These are phyloP conservation scores for Staurois parvus DNA, from an alignment of 2,797 vertebrate genomes.

Conservation along the genomic window DNA sequence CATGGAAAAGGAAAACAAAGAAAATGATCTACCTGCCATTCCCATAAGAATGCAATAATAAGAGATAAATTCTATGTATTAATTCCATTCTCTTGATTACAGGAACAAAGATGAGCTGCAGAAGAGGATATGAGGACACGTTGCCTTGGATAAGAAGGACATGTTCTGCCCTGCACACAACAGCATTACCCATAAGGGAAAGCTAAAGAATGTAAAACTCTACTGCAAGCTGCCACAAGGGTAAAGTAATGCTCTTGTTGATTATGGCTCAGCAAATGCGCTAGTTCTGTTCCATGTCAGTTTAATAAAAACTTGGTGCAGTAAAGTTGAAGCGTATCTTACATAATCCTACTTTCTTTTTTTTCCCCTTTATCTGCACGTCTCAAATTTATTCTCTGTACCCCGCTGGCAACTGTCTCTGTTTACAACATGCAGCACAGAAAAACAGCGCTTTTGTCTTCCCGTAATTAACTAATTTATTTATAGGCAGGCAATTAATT, in stretches of 20 bases:
- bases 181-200: slow-evolving; percentile 37
- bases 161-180: slow-evolving; percentile 6
- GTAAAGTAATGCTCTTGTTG: slow-evolving; percentile 2
- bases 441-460: slow-evolving; percentile 54
- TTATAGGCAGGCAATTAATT: slow-evolving; percentile 59
- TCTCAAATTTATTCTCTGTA: slow-evolving; percentile 29
- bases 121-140: slow-evolving; percentile 32
- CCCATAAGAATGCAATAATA: slow-evolving; percentile 19
- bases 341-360: slow-evolving; percentile 15
- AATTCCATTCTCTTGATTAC: slow-evolving; percentile 28
- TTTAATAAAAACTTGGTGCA: slow-evolving; percentile 35
- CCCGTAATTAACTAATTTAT: slow-evolving; percentile 56
- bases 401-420: slow-evolving; percentile 53
- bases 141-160: slow-evolving; percentile 32
- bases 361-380: slow-evolving; percentile 26
- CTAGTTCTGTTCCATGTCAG: slow-evolving; percentile 40
- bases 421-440: slow-evolving; percentile 48
- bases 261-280: slow-evolving; percentile 45
- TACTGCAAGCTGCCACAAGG: slow-evolving; percentile 23
- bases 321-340: slow-evolving; percentile 41
- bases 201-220: slow-evolving; percentile 15
- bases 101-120: slow-evolving; percentile 22
- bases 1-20: not conserved
- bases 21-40: not conserved
- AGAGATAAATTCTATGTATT: slow-evolving; percentile 22